phyloP scores from a whole-genome alignment of 2,888 invertebrate species.

The Romanomermis culicivorax region DNA sequence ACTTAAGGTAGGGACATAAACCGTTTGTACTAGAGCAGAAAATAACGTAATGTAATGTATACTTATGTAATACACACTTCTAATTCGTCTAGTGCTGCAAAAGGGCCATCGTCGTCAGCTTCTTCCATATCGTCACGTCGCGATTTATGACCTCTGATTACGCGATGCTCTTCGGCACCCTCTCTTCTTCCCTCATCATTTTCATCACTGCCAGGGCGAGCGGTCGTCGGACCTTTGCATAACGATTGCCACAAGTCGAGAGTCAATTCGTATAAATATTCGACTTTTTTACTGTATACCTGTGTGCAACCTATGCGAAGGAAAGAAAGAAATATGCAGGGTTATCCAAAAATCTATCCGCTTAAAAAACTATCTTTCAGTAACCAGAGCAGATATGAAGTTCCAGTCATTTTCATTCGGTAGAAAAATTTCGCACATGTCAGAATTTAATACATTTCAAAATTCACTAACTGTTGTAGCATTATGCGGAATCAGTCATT shows the following conservation, averaged over 20 bases:
- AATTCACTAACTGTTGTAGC: no score
- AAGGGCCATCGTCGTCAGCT: not conserved
- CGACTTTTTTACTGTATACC: slow-evolving; percentile 50
- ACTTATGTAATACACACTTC: not conserved
- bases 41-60: no score
- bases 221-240: slow-evolving; percentile 14
- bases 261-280: slow-evolving; percentile 36
- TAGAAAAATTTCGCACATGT: no score
- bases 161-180: not conserved
- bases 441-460: no score
- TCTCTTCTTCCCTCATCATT: not conserved
- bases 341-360: no score
- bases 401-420: no score
- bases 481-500: no score
- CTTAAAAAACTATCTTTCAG: no score
- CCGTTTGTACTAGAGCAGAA: no score
- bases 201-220: not conserved
- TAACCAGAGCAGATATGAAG: no score
- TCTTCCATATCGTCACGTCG: not conserved
- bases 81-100: not conserved
- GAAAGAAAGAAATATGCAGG: no score
- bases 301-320: not conserved
- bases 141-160: not conserved
- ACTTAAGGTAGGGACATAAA: no score
- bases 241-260: slow-evolving; percentile 30